A percentile compares a stretch with the other conserved stretches of the same genome.
phyloP scores from a whole-genome alignment of 2,888 invertebrate species.

The Theodoxus fluviatilis region DNA sequence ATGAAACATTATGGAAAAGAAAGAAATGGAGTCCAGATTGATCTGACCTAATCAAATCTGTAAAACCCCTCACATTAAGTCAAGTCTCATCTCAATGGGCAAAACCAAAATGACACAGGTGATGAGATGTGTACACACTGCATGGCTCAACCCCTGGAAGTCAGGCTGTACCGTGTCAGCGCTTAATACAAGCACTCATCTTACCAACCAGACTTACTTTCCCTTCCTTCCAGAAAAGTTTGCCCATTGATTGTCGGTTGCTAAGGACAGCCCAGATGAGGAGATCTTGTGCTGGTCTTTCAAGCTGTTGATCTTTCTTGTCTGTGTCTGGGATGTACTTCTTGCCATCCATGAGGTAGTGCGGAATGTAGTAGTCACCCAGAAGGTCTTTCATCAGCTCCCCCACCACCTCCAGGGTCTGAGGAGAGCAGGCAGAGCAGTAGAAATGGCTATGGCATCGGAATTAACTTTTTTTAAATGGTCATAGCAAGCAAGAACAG shows the following conservation, averaged over 20 bases:
- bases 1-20: too few species aligned
- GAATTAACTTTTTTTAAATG: neutral
- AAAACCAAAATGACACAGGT: too few species aligned
- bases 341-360: conserved; percentile 40
- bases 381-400: conserved; percentile 55
- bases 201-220: conserved; percentile 56
- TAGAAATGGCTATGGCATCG: neutral
- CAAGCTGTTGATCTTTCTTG: too few species aligned
- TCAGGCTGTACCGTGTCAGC: too few species aligned
- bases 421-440: neutral
- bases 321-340: too few species aligned
- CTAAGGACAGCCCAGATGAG: conserved; percentile 63
- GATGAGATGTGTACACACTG: too few species aligned
- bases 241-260: conserved; percentile 58
- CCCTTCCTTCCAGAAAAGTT: conserved; percentile 63
- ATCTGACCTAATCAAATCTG: too few species aligned
- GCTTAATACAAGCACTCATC: too few species aligned
- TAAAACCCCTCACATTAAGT: too few species aligned
- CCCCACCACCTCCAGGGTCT: conserved; percentile 53
- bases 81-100: too few species aligned
- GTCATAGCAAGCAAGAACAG: conserved; percentile 17
- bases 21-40: too few species aligned
- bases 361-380: conserved; percentile 60
- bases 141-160: too few species aligned
- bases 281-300: conserved; percentile 51